Percentiles rank a stretch among this genome's conserved stretches.
These are phyloP conservation scores for Smutsia temminckii DNA, from an alignment of 2,797 vertebrate genomes.

Conservation along the genomic window DNA sequence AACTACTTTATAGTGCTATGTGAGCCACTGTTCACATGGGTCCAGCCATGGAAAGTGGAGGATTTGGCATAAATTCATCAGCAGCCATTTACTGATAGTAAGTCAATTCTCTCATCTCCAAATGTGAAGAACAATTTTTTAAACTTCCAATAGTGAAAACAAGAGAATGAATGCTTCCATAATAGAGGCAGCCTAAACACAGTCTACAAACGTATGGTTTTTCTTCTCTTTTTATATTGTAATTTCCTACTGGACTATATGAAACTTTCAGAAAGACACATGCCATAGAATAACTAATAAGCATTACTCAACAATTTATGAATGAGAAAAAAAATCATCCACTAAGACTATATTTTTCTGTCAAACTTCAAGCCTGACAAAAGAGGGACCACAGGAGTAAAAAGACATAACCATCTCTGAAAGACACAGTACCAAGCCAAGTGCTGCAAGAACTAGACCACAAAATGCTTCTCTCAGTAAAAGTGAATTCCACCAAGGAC, in stretches of 20 bases:
- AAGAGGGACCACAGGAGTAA: neutral
- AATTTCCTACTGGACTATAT: constrained; percentile 30
- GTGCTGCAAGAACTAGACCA: neutral
- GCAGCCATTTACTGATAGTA: neutral
- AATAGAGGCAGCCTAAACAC: constrained; percentile 35
- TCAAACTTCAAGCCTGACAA: constrained; percentile 31
- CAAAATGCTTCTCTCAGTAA: neutral
- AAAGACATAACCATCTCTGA: neutral
- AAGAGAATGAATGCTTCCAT: constrained; percentile 15
- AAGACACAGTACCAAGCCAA: constrained; percentile 30
- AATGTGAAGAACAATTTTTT: constrained; percentile 49
- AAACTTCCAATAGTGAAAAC: constrained; percentile 31
- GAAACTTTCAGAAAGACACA: constrained; percentile 53
- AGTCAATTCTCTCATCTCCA: constrained; percentile 40
- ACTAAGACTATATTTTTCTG: constrained; percentile 21
- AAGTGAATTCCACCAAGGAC: constrained; percentile 39
- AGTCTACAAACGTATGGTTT: neutral
- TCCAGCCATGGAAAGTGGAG: constrained; percentile 12
- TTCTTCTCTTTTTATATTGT: neutral
- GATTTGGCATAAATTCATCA: constrained; percentile 17
- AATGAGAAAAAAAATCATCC: constrained; percentile 24
- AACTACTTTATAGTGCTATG: neutral
- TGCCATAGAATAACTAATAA: constrained; percentile 23
- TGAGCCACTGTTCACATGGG: neutral
- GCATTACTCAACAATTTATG: constrained; percentile 40